A percentile compares a stretch with the other conserved stretches of the same genome.
Conservation (phyloP, 2,888 invertebrate genomes). For the Plagiodera versicolora region DNA sequence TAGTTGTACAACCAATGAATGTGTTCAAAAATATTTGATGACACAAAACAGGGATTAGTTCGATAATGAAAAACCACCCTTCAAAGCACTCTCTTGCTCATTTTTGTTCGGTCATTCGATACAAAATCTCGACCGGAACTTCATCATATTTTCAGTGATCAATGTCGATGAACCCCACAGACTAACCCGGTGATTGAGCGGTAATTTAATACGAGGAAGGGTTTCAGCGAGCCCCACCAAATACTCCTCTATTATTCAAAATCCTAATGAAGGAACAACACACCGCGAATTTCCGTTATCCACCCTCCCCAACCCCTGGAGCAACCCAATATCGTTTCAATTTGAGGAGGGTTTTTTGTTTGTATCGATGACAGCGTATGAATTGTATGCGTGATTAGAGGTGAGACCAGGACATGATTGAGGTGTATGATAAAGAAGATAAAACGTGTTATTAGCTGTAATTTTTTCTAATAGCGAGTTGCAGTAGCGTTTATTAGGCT, state of each 20-base stretch:
- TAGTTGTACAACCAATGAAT: no score
- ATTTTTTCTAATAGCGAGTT: no score
- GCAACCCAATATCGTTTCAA: background rate
- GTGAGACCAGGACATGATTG: background rate
- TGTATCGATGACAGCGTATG: background rate
- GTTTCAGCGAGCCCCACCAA: background rate
- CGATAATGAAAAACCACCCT: no score
- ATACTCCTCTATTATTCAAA: background rate
- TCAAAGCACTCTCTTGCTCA: no score
- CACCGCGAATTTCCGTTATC: background rate
- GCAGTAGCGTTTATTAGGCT: no score
- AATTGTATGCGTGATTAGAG: background rate
- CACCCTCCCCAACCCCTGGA: background rate
- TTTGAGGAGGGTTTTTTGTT: background rate
- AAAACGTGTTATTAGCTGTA: no score
- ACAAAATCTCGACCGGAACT: background rate
- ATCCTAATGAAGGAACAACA: background rate
- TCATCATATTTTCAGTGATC: background rate
- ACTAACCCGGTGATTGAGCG: background rate
- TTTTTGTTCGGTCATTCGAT: no score
- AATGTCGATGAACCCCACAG: background rate
- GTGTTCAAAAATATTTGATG: no score
- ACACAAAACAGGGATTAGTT: no score
- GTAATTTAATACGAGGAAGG: background rate
- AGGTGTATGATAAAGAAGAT: no score